Evolutionary conservation across 2,888 invertebrate genomes (phyloP).

Genomic region (Morinoia aosen): DNA sequence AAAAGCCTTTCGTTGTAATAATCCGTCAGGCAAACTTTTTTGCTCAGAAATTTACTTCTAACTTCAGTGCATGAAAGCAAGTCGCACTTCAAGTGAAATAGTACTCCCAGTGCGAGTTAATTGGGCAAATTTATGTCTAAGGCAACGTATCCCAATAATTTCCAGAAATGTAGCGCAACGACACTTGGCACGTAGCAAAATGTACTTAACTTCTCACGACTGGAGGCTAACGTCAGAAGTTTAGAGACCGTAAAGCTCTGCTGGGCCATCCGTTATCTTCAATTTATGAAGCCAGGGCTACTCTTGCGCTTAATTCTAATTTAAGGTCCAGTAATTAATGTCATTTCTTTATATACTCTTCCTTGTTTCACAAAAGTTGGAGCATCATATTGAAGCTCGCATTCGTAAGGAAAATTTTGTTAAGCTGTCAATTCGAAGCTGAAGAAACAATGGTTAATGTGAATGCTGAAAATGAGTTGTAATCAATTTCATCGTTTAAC

Average conservation of each 20-base stretch:
- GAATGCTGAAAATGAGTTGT: too few relatives aligned
- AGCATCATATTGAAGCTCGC: not conserved
- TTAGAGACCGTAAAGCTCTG: not conserved
- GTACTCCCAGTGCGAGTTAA: not conserved
- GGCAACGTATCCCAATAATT: not conserved
- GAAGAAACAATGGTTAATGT: too few relatives aligned
- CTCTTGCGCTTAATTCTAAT: not conserved
- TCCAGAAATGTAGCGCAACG: not conserved
- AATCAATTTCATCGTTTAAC: too few relatives aligned
- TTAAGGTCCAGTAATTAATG: not conserved
- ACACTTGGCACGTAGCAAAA: not conserved
- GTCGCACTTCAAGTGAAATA: not conserved
- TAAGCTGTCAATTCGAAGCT: too few relatives aligned
- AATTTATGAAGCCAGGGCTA: not conserved
- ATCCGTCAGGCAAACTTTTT: not conserved
- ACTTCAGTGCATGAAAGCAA: not conserved
- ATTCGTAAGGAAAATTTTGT: not conserved
- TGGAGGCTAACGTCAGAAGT: conserved; percentile 10
- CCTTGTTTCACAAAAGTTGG: not conserved
- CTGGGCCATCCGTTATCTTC: not conserved
- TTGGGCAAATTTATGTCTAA: not conserved
- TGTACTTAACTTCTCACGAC: conserved; percentile 4
- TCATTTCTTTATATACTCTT: not conserved
- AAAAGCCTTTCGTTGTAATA: not conserved
- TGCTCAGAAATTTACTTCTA: not conserved